Percentiles rank a stretch among this genome's conserved stretches.
Conservation (phyloP, 2,797 vertebrate species). For the Rhinoraja longicauda region DNA sequence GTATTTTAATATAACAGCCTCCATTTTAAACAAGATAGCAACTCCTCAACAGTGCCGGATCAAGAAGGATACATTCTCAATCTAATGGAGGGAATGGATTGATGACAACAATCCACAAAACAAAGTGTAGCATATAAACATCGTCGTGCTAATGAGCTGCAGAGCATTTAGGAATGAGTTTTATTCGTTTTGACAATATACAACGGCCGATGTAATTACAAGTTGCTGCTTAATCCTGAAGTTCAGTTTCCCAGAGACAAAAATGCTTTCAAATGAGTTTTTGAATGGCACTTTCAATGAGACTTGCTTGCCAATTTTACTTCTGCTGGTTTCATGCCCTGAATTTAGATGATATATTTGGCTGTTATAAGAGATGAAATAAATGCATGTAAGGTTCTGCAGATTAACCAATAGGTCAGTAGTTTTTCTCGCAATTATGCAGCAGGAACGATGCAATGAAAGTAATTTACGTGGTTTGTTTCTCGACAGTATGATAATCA, state of each 20-base stretch:
- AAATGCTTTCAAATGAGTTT: constrained; percentile 25
- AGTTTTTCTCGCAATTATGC: background rate
- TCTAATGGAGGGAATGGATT: background rate
- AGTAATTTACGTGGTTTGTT: no score
- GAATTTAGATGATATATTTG: constrained; percentile 3
- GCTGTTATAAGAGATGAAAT: constrained; percentile 8
- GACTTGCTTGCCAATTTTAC: constrained; percentile 22
- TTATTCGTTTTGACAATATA: constrained; percentile 4
- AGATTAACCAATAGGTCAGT: background rate
- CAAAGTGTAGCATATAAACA: background rate
- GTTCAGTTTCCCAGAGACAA: constrained; percentile 28
- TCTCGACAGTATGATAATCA: background rate
- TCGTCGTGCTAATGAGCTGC: background rate
- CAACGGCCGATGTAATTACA: constrained; percentile 1
- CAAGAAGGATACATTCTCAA: background rate
- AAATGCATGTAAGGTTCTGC: background rate
- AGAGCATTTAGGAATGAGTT: background rate
- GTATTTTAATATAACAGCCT: background rate
- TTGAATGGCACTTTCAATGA: constrained; percentile 24
- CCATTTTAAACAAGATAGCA: background rate
- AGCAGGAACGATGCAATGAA: background rate
- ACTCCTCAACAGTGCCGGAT: no score
- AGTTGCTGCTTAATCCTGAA: background rate
- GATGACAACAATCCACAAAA: background rate
- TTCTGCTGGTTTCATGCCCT: constrained; percentile 23